These are phyloP conservation scores for Lumbricus terrestris DNA, from an alignment of 2,888 invertebrate genomes.

Conservation along the genomic window DNA sequence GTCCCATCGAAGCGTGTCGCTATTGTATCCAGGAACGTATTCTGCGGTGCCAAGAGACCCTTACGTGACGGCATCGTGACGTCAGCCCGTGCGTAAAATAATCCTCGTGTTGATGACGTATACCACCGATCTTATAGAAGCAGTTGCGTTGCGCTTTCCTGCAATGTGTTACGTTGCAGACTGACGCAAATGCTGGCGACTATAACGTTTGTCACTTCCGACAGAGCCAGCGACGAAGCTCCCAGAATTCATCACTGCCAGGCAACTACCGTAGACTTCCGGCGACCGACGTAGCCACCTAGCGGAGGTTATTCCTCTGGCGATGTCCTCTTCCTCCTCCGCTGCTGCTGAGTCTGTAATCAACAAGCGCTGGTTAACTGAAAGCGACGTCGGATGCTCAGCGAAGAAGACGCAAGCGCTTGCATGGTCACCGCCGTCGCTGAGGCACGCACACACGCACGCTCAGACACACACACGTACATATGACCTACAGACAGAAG, in stretches of 20 bases:
- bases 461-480: too few relatives aligned
- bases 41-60: constrained; percentile 94
- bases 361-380: background rate
- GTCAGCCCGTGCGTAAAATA: background rate
- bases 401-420: too few relatives aligned
- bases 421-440: background rate
- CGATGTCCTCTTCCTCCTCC: background rate
- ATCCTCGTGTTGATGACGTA: background rate
- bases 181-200: too few relatives aligned
- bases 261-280: background rate
- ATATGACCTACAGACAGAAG: background rate
- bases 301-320: background rate
- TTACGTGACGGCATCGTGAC: constrained; percentile 86
- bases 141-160: background rate
- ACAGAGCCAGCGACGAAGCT: background rate
- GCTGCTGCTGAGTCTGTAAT: background rate
- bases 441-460: background rate
- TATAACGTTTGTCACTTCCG: background rate
- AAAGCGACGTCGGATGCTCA: background rate
- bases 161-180: background rate
- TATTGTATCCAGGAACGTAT: constrained; percentile 95
- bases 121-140: background rate
- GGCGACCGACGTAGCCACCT: background rate
- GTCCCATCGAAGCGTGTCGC: constrained; percentile 97
- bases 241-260: background rate